These are phyloP conservation scores for Chironomus riparius DNA, from an alignment of 2,888 invertebrate species.

Conservation along the genomic window DNA sequence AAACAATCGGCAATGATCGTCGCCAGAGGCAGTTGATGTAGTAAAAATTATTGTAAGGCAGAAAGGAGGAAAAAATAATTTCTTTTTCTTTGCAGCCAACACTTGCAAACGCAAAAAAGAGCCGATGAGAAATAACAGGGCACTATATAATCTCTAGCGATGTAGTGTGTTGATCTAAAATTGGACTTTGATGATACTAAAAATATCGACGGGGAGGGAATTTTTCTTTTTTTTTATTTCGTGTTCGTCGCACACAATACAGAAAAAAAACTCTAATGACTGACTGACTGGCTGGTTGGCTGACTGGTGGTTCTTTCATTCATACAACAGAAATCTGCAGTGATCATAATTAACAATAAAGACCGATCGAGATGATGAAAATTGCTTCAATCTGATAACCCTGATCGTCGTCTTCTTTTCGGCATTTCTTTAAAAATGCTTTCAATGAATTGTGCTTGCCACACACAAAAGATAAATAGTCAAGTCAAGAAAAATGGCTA, in stretches of 20 bases:
- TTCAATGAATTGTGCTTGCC: too few species aligned
- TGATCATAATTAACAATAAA: background rate
- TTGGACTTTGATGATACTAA: slow-evolving; percentile 20
- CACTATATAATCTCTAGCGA: slow-evolving; percentile 11
- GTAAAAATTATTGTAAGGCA: background rate
- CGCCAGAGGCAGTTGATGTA: background rate
- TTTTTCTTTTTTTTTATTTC: too few species aligned
- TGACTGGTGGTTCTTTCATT: too few species aligned
- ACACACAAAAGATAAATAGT: too few species aligned
- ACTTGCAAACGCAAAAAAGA: background rate
- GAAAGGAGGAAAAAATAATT: background rate
- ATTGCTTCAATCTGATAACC: background rate
- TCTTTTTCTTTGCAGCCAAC: background rate
- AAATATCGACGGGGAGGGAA: slow-evolving; percentile 3
- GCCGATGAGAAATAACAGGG: slow-evolving; percentile 19
- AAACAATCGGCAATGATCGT: slow-evolving; percentile 8
- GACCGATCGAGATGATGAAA: background rate
- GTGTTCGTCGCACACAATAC: too few species aligned
- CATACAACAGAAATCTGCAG: background rate
- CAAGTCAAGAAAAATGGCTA: too few species aligned
- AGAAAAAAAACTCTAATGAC: background rate
- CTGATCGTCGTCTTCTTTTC: background rate
- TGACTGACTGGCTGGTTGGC: background rate
- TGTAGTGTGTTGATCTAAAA: slow-evolving; percentile 22
- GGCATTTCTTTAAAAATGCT: background rate